Conservation (phyloP, 2,113 vertebrate species). For the Poeciliopsis turrubarensis region DNA sequence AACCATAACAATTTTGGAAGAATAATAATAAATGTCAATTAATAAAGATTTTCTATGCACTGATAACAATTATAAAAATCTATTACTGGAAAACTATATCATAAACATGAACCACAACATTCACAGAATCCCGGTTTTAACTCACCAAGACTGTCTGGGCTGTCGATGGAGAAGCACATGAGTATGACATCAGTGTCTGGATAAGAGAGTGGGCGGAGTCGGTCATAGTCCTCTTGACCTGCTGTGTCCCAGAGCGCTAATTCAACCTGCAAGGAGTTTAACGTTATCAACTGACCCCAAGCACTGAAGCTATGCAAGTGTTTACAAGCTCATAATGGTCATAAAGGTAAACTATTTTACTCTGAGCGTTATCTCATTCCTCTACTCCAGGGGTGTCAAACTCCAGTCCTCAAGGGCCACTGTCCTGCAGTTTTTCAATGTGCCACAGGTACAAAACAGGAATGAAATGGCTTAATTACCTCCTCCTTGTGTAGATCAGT, state of each 20-base stretch:
- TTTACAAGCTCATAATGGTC: not conserved
- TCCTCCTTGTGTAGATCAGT: too few relatives aligned
- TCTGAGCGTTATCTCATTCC: not conserved
- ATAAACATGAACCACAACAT: not conserved
- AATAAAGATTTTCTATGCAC: not conserved
- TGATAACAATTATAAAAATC: not conserved
- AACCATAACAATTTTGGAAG: not conserved
- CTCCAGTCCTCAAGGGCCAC: too few relatives aligned
- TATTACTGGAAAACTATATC: not conserved
- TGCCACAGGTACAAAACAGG: too few relatives aligned
- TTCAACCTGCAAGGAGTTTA: slow-evolving; percentile 86
- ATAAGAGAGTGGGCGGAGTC: slow-evolving; percentile 96
- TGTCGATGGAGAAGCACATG: slow-evolving; percentile 99
- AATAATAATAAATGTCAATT: not conserved
- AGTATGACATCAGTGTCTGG: slow-evolving; percentile 99
- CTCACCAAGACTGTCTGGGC: slow-evolving; percentile 99
- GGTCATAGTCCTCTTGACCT: slow-evolving; percentile 97
- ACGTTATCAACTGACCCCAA: not conserved
- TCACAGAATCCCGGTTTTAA: slow-evolving; percentile 1
- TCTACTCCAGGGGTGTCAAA: too few relatives aligned
- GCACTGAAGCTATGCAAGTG: not conserved
- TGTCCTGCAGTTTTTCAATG: too few relatives aligned
- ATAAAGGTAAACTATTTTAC: not conserved
- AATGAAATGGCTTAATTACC: too few relatives aligned
- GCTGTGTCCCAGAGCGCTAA: slow-evolving; percentile 98